Evolutionary conservation across 1,140 invertebrate genomes (phyloP).

Genomic region (Papilio machaon): DNA sequence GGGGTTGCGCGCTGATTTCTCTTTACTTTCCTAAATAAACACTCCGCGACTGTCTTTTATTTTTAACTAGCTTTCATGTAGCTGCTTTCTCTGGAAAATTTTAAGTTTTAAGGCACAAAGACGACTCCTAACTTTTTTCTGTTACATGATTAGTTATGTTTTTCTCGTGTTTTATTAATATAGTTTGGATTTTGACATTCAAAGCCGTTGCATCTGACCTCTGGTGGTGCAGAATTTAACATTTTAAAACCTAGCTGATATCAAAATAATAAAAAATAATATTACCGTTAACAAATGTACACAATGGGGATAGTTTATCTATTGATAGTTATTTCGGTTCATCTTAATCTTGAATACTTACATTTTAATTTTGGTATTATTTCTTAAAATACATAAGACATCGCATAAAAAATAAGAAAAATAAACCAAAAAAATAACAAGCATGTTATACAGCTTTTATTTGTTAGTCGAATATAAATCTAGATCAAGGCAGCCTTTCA

Average conservation of each 20-base stretch:
- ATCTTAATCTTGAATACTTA: background rate
- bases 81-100: background rate
- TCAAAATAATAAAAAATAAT: background rate
- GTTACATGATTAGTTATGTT: background rate
- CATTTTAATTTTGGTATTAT: background rate
- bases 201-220: too few relatives aligned
- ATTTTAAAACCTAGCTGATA: background rate
- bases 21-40: conserved; percentile 68
- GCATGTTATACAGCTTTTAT: background rate
- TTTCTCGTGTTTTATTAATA: background rate
- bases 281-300: background rate
- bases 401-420: background rate
- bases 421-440: background rate
- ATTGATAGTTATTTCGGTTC: background rate
- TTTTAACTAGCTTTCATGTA: conserved; percentile 35
- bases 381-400: background rate
- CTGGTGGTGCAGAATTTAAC: too few relatives aligned
- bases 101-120: background rate
- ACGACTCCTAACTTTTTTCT: background rate
- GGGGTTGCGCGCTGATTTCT: conserved; percentile 60
- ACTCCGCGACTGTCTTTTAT: conserved; percentile 50
- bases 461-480: conserved; percentile 9
- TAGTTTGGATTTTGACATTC: background rate
- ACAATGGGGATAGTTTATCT: background rate
- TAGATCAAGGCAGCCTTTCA: conserved; percentile 12